phyloP scores from a whole-genome alignment of 2,797 vertebrate species.

The Parauchenoglanis punctatus region DNA sequence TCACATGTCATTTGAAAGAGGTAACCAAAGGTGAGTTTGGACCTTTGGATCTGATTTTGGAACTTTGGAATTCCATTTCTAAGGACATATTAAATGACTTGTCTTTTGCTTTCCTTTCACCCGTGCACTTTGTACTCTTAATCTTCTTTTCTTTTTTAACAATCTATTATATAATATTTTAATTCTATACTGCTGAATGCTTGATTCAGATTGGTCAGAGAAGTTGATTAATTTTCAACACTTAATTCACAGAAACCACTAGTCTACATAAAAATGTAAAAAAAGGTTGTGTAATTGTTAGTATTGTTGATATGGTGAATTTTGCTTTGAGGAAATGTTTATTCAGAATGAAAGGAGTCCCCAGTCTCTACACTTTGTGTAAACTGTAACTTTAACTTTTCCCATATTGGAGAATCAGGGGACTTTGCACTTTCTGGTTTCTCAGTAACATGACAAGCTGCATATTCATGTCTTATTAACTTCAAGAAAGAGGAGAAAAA shows the following conservation, averaged over 20 bases:
- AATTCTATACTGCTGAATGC: background rate
- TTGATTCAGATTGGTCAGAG: background rate
- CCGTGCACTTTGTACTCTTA: background rate
- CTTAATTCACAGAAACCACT: background rate
- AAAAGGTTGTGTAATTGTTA: background rate
- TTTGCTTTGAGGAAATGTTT: no score
- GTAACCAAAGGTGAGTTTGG: background rate
- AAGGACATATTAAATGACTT: background rate
- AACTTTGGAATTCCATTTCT: no score
- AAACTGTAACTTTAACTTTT: slow-evolving; percentile 1
- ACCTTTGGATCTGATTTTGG: no score
- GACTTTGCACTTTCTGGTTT: background rate
- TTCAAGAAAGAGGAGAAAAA: background rate
- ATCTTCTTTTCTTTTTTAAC: background rate
- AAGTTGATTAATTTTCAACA: background rate
- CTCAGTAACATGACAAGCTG: slow-evolving; percentile 3
- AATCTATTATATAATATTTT: background rate
- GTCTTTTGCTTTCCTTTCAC: background rate
- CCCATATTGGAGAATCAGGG: background rate
- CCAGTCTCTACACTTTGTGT: background rate
- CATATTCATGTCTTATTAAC: background rate
- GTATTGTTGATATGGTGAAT: background rate
- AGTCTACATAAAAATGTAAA: background rate
- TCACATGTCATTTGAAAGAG: background rate
- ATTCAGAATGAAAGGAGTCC: background rate